Evolutionary conservation across 2,113 vertebrate genomes (phyloP).

Genomic region (Eretmochelys imbricata): DNA sequence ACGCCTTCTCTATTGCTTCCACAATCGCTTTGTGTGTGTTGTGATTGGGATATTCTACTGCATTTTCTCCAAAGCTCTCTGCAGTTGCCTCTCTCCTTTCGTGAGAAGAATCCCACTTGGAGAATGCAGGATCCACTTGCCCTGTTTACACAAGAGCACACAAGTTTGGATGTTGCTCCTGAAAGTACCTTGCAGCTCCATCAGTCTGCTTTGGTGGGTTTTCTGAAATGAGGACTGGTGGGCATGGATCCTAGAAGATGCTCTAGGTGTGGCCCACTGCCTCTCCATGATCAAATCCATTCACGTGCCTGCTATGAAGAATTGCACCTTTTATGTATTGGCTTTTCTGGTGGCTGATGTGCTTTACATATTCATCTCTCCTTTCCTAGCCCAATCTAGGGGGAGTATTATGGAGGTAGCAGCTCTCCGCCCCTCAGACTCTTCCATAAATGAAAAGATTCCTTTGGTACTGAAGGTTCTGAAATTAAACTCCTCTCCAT

Average conservation of each 20-base stretch:
- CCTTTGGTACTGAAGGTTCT: slow-evolving; percentile 90
- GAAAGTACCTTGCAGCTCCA: neutral
- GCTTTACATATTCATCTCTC: slow-evolving; percentile 90
- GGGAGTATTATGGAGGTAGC: slow-evolving; percentile 90
- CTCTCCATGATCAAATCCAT: slow-evolving; percentile 37
- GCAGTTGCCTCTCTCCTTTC: slow-evolving; percentile 45
- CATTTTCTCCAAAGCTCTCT: slow-evolving; percentile 39
- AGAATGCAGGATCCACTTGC: neutral
- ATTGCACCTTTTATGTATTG: slow-evolving; percentile 83
- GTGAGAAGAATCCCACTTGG: neutral
- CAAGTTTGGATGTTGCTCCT: slow-evolving; percentile 2
- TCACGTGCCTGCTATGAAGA: slow-evolving; percentile 64
- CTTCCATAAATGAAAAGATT: slow-evolving; percentile 85
- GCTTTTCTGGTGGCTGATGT: slow-evolving; percentile 87
- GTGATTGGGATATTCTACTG: slow-evolving; percentile 45
- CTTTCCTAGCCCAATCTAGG: slow-evolving; percentile 84
- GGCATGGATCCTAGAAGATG: slow-evolving; percentile 57
- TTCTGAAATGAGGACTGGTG: slow-evolving; percentile 42
- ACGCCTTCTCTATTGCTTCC: slow-evolving; percentile 52
- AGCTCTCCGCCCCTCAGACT: slow-evolving; percentile 82
- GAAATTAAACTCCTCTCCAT: slow-evolving; percentile 78
- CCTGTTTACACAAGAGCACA: neutral
- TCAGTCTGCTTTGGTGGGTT: slow-evolving; percentile 33
- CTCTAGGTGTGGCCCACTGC: slow-evolving; percentile 56
- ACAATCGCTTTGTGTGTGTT: slow-evolving; percentile 35